A percentile compares a stretch with the other conserved stretches of the same genome.
Evolutionary conservation across 2,797 vertebrate species (phyloP).

Genomic region (Aphelocoma californica): DNA sequence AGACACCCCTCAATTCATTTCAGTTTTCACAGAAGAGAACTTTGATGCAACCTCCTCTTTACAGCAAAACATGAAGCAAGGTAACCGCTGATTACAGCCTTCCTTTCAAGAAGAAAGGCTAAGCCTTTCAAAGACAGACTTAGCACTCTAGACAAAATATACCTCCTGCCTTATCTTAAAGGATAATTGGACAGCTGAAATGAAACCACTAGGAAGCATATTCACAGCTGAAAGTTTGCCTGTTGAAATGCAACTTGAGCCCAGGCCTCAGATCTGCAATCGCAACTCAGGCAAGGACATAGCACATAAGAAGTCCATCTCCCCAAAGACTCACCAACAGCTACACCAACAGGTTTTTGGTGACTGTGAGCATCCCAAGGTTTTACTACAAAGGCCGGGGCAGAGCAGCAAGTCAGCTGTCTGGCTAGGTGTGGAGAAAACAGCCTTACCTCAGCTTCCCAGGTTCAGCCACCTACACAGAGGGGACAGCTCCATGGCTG

Average conservation of each 20-base stretch:
- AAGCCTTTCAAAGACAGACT: not conserved
- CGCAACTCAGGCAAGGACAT: fast-evolving
- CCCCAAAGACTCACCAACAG: not conserved
- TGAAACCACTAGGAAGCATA: not conserved
- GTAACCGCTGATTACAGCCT: not conserved
- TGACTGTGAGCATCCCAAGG: not conserved
- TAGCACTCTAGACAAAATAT: not conserved
- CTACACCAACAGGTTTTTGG: not conserved
- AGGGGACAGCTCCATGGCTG: not conserved
- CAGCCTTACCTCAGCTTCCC: not conserved
- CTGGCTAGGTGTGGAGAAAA: not conserved
- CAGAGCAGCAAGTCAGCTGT: not conserved
- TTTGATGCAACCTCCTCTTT: not conserved
- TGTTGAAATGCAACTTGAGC: not conserved
- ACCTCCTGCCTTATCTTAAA: not conserved
- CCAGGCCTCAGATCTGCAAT: not conserved
- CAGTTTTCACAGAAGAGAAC: not conserved
- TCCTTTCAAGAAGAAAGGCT: not conserved
- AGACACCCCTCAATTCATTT: not conserved
- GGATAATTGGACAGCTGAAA: not conserved
- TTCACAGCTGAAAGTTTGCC: not conserved
- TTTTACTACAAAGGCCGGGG: not conserved
- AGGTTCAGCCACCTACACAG: not conserved
- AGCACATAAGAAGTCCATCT: not conserved
- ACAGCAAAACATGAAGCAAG: not conserved